Conservation (phyloP, 1,140 invertebrate species). For the Ceratina japonica region DNA sequence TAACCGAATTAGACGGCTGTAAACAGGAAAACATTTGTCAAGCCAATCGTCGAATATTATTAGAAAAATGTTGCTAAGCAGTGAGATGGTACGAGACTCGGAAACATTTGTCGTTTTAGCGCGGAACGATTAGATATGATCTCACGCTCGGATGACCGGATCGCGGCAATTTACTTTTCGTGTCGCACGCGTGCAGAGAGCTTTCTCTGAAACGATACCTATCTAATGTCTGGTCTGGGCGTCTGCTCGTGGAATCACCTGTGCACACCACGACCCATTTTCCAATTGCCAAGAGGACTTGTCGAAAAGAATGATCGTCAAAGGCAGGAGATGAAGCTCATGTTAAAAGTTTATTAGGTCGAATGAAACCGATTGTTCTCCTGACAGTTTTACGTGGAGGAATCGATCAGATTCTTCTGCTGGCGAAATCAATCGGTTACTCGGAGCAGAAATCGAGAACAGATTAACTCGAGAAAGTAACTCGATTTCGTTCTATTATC, state of each 20-base stretch:
- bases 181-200: conserved; percentile 47
- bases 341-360: not conserved
- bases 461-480: conserved; percentile 17
- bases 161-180: conserved; percentile 65
- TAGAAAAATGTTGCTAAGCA: not conserved
- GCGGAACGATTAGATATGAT: conserved; percentile 29
- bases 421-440: conserved; percentile 16
- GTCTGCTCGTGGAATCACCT: conserved; percentile 35
- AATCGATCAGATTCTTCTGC: conserved; percentile 5
- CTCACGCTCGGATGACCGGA: conserved; percentile 23
- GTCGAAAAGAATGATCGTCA: not conserved
- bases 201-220: conserved; percentile 68
- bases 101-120: not conserved
- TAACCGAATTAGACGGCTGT: no score
- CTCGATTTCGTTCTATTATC: conserved; percentile 12
- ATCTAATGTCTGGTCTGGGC: conserved; percentile 40
- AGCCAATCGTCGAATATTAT: no score
- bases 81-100: not conserved
- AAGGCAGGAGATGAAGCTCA: not conserved
- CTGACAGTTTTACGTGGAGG: conserved; percentile 6
- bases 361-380: not conserved
- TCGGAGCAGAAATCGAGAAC: conserved; percentile 14
- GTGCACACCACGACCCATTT: conserved; percentile 59
- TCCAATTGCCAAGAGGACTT: conserved; percentile 30
- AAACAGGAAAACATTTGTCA: no score